Percentiles rank a stretch among this genome's conserved stretches.
These are phyloP conservation scores for Nibea albiflora DNA, from an alignment of 2,113 vertebrate genomes.

Conservation along the genomic window DNA sequence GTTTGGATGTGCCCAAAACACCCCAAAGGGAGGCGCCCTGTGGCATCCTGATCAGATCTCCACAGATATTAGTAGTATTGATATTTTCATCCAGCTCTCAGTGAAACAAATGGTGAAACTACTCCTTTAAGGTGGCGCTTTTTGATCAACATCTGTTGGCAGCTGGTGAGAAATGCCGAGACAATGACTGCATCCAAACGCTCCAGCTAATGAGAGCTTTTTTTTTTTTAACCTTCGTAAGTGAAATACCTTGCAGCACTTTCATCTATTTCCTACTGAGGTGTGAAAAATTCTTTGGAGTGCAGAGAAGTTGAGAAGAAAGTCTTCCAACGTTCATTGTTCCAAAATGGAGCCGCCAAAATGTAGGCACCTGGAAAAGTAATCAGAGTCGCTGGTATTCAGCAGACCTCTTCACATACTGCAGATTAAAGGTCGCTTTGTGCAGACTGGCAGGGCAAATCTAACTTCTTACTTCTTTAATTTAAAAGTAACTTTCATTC, in stretches of 20 bases:
- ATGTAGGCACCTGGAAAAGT: constrained; percentile 49
- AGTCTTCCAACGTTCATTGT: constrained; percentile 19
- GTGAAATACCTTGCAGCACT: neutral
- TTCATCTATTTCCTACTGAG: neutral
- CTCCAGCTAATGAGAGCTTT: neutral
- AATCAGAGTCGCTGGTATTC: constrained; percentile 36
- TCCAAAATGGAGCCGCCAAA: constrained; percentile 11
- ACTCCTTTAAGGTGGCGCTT: neutral
- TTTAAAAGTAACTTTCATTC: constrained; percentile 22
- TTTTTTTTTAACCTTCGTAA: neutral
- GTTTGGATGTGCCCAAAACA: too few species aligned
- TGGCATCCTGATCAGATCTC: too few species aligned
- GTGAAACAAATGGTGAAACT: neutral
- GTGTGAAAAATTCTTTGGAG: neutral
- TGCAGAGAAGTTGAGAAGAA: constrained; percentile 7
- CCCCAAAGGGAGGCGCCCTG: too few species aligned
- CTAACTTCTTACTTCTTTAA: constrained; percentile 4
- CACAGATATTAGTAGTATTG: neutral
- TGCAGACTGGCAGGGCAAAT: constrained; percentile 10
- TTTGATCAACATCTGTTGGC: neutral
- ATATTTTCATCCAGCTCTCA: neutral
- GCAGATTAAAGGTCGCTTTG: neutral
- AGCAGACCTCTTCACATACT: constrained; percentile 27
- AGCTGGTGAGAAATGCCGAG: neutral
- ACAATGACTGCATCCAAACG: neutral